Evolutionary conservation across 2,888 invertebrate species (phyloP).

Genomic region (Drosophila demipolita): DNA sequence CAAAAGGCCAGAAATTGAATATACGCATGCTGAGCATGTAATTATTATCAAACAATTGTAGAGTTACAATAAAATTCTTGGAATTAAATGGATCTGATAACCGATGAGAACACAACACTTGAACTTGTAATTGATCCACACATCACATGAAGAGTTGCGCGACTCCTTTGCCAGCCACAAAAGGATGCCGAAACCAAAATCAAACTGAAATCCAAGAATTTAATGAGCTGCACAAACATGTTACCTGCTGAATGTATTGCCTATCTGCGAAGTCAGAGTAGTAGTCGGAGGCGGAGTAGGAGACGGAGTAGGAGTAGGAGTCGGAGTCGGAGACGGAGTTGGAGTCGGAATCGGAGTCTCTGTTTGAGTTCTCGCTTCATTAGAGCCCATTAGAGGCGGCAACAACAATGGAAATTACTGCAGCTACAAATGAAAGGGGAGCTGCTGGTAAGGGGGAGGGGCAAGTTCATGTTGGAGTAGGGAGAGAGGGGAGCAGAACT

Average conservation of each 20-base stretch:
- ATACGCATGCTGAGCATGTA: neutral
- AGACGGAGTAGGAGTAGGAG: neutral
- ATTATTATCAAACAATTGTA: neutral
- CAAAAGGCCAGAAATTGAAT: neutral
- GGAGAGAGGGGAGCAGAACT: neutral
- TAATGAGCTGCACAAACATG: conserved; percentile 54
- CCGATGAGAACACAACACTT: conserved; percentile 21
- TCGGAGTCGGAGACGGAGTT: neutral
- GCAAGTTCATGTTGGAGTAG: neutral
- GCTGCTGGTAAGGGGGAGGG: conserved; percentile 1
- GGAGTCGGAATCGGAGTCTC: neutral
- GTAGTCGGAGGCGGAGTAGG: neutral
- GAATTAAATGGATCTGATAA: neutral
- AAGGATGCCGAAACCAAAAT: conserved; percentile 21
- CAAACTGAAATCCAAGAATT: conserved; percentile 26
- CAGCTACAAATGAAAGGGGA: conserved; percentile 25
- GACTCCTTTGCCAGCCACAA: conserved; percentile 12
- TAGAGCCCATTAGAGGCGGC: conserved; percentile 73
- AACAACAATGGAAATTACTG: conserved; percentile 57
- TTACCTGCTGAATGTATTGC: conserved; percentile 46
- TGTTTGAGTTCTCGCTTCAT: conserved; percentile 57
- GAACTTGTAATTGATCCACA: conserved; percentile 32
- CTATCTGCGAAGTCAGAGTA: neutral
- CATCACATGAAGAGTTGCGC: conserved; percentile 3
- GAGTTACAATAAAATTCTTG: neutral